phyloP scores from a whole-genome alignment of 2,113 vertebrate genomes.

The Boulengeromyrus knoepffleri region DNA sequence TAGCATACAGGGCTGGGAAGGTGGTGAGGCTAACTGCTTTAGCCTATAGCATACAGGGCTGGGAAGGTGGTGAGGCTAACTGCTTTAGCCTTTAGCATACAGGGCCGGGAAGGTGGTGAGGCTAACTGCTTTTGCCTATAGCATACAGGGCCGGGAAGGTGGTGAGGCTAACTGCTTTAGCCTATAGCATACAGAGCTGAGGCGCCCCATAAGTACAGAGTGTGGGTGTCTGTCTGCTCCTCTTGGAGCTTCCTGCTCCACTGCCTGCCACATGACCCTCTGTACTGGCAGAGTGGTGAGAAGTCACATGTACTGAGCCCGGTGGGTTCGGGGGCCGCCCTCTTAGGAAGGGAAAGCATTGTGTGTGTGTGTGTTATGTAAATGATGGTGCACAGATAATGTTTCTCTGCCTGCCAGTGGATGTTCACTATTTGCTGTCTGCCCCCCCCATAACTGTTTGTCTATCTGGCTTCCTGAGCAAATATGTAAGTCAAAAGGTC shows the following conservation, averaged over 20 bases:
- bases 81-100: too few relatives aligned
- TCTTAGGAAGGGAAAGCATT: background rate
- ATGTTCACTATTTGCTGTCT: background rate
- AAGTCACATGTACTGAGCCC: background rate
- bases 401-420: background rate
- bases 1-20: too few relatives aligned
- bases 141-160: too few relatives aligned
- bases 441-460: background rate
- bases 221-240: background rate
- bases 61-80: too few relatives aligned
- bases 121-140: too few relatives aligned
- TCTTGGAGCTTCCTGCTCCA: background rate
- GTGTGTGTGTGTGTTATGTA: background rate
- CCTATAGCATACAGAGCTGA: background rate
- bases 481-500: background rate
- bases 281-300: background rate
- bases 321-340: too few relatives aligned
- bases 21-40: too few relatives aligned
- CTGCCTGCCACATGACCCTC: background rate
- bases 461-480: background rate
- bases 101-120: too few relatives aligned
- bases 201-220: background rate
- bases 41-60: too few relatives aligned
- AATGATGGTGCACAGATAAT: background rate
- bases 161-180: too few relatives aligned